Percentiles rank a stretch among this genome's conserved stretches.
Evolutionary conservation across 2,113 vertebrate species (phyloP).

Genomic region (Craseonycteris thonglongyai): DNA sequence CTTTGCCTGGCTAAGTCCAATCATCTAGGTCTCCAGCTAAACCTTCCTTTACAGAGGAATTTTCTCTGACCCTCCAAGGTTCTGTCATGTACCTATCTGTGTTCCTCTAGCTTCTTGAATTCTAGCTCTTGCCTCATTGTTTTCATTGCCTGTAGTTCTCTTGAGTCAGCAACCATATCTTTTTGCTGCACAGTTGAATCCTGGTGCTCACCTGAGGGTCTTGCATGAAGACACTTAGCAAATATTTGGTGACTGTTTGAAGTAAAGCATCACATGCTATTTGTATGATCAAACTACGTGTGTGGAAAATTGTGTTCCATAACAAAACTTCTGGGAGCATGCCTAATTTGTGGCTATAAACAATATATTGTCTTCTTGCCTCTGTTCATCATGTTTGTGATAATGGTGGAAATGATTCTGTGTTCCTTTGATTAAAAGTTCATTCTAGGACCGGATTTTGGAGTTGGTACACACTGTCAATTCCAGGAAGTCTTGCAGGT

Average conservation of each 20-base stretch:
- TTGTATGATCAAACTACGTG: not conserved
- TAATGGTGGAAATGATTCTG: slow-evolving; percentile 28
- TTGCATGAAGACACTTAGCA: not conserved
- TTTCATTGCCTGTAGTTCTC: not conserved
- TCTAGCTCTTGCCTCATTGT: not conserved
- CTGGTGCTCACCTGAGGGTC: not conserved
- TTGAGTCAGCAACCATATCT: not conserved
- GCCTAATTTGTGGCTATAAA: not conserved
- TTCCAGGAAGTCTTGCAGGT: slow-evolving; percentile 66
- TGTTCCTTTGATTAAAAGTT: slow-evolving; percentile 53
- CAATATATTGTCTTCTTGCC: slow-evolving; percentile 14
- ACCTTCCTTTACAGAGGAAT: not conserved
- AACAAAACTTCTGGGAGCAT: not conserved
- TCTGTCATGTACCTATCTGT: not conserved
- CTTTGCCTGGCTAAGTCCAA: not conserved
- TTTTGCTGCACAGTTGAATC: not conserved
- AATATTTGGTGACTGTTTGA: not conserved
- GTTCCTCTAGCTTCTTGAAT: not conserved
- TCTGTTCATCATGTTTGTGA: not conserved
- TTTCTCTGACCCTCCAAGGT: not conserved
- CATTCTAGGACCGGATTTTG: slow-evolving; percentile 56
- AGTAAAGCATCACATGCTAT: not conserved
- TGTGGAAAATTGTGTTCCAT: not conserved
- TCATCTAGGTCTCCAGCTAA: not conserved
- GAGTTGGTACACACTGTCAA: slow-evolving; percentile 18